phyloP scores from a whole-genome alignment of 2,113 vertebrate genomes.

The Odontesthes bonariensis region DNA sequence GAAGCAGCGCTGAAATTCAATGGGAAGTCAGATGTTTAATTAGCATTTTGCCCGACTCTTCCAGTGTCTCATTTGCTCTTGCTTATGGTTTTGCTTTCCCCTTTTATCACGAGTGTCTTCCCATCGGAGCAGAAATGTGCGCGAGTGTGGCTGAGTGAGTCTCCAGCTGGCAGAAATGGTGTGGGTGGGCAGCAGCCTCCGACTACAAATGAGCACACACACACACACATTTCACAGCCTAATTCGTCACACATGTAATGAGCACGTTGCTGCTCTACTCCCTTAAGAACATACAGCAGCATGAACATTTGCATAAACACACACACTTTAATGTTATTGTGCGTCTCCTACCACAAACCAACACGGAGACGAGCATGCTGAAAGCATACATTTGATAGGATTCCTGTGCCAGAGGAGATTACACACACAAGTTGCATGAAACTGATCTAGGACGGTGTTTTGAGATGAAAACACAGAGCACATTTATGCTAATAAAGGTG shows the following conservation, averaged over 20 bases:
- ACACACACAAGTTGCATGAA: slow-evolving; percentile 28
- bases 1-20: slow-evolving; percentile 53
- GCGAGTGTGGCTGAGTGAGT: slow-evolving; percentile 38
- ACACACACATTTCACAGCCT: slow-evolving; percentile 36
- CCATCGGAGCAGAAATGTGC: slow-evolving; percentile 29
- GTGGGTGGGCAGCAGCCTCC: slow-evolving; percentile 63
- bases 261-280: slow-evolving; percentile 30
- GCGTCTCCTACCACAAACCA: slow-evolving; percentile 7
- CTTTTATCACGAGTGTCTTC: slow-evolving; percentile 35
- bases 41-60: slow-evolving; percentile 45
- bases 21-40: slow-evolving; percentile 44
- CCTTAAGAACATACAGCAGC: slow-evolving; percentile 33
- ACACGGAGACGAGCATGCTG: slow-evolving; percentile 1
- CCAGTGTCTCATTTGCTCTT: slow-evolving; percentile 20
- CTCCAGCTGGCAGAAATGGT: slow-evolving; percentile 44
- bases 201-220: slow-evolving; percentile 75
- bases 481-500: not conserved
- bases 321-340: not conserved
- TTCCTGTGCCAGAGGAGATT: slow-evolving; percentile 13
- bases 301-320: not conserved
- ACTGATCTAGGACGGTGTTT: not conserved
- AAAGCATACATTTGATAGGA: slow-evolving; percentile 37
- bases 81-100: slow-evolving; percentile 38
- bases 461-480: not conserved
- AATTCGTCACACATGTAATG: slow-evolving; percentile 64